A percentile compares a stretch with the other conserved stretches of the same genome.
These are phyloP conservation scores for Melanotaenia nigrans DNA, from an alignment of 2,797 vertebrate genomes.

Conservation along the genomic window DNA sequence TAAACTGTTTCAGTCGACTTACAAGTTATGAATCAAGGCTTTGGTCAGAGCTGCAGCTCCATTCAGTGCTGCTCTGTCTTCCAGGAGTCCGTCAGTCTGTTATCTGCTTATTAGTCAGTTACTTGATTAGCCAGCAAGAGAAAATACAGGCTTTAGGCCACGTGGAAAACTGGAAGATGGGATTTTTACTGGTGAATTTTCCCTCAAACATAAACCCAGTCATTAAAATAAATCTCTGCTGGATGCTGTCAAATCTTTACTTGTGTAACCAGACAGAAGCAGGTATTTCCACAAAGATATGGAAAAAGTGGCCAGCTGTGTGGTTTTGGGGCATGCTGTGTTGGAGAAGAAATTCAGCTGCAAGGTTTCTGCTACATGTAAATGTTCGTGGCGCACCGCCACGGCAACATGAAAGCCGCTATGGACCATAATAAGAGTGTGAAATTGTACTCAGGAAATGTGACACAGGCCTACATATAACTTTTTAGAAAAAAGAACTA, in stretches of 20 bases:
- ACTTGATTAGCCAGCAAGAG: slow-evolving; percentile 65
- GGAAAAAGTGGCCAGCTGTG: too few relatives aligned
- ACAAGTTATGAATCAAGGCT: slow-evolving; percentile 28
- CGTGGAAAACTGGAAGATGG: slow-evolving; percentile 66
- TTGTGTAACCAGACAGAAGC: slow-evolving; percentile 15
- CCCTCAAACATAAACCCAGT: slow-evolving; percentile 50
- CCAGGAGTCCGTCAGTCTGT: slow-evolving; percentile 58
- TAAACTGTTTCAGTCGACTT: slow-evolving; percentile 45
- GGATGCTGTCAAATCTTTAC: slow-evolving; percentile 42
- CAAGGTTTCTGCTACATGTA: too few relatives aligned
- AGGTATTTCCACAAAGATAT: slow-evolving; percentile 9
- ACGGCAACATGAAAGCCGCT: too few relatives aligned
- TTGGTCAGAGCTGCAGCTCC: slow-evolving; percentile 56
- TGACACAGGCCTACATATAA: too few relatives aligned
- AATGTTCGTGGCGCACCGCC: too few relatives aligned
- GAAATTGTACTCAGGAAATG: too few relatives aligned
- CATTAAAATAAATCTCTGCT: slow-evolving; percentile 62
- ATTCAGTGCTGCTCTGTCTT: slow-evolving; percentile 33
- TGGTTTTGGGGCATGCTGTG: too few relatives aligned
- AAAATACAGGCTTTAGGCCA: slow-evolving; percentile 53
- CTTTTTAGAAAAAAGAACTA: too few relatives aligned
- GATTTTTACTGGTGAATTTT: slow-evolving; percentile 65
- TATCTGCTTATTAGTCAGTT: slow-evolving; percentile 74
- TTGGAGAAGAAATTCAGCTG: too few relatives aligned
- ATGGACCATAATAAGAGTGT: too few relatives aligned